Conservation (phyloP, 1,140 invertebrate species). For the Macrotrachela quadricornifera region DNA sequence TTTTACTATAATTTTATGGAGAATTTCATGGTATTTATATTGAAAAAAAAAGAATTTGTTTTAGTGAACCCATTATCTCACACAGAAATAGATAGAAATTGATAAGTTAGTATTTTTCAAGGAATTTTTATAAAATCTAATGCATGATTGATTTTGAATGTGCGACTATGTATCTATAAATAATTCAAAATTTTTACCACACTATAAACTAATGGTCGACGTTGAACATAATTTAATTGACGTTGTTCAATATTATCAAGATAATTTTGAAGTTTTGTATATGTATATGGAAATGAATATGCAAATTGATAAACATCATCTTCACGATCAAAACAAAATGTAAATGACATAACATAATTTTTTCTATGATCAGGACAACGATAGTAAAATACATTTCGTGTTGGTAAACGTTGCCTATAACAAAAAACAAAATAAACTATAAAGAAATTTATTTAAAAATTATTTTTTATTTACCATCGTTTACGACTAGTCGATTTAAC, state of each 20-base stretch:
- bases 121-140: no score
- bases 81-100: no score
- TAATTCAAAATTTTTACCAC: constrained; percentile 51
- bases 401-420: constrained; percentile 43
- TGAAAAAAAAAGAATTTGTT: no score
- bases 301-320: constrained; percentile 77
- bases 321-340: constrained; percentile 76
- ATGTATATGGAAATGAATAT: constrained; percentile 75
- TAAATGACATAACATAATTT: constrained; percentile 74
- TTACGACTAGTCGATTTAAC: constrained; percentile 67
- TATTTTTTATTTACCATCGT: constrained; percentile 52
- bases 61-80: no score
- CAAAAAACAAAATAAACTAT: no score
- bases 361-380: constrained; percentile 64
- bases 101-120: no score
- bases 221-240: constrained; percentile 38
- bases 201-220: constrained; percentile 43
- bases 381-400: constrained; percentile 73
- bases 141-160: no score
- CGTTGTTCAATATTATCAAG: constrained; percentile 49
- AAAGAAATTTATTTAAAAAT: no score
- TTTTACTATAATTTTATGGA: no score
- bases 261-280: constrained; percentile 62
- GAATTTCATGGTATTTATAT: no score
- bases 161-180: no score